Evolutionary conservation across 2,888 invertebrate genomes (phyloP).

Genomic region (Leptopilina syphax): DNA sequence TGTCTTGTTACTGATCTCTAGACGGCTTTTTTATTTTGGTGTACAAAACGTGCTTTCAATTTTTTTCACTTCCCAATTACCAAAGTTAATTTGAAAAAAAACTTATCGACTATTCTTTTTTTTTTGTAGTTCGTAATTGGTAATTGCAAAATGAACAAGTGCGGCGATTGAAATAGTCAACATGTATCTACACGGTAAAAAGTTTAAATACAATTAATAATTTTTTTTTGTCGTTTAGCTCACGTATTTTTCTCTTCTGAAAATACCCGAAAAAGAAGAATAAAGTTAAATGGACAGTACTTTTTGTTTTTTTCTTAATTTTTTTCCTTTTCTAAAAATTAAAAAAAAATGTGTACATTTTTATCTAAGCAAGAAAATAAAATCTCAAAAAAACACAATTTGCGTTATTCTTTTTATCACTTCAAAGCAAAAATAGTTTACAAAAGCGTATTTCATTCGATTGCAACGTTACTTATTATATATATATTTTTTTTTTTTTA

Average conservation of each 20-base stretch:
- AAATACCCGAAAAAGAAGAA: not conserved
- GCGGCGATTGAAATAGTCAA: constrained; percentile 1
- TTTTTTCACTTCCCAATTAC: constrained; percentile 17
- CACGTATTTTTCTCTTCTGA: not conserved
- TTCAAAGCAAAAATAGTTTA: constrained; percentile 32
- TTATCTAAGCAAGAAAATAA: constrained; percentile 2
- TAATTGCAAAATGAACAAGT: constrained; percentile 21
- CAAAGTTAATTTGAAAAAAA: constrained; percentile 6
- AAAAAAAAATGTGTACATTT: constrained; percentile 20
- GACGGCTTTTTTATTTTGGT: constrained; percentile 13
- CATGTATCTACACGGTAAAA: constrained; percentile 33
- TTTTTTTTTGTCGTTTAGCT: constrained; percentile 15
- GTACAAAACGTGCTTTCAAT: constrained; percentile 14
- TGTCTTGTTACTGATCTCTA: constrained; percentile 8
- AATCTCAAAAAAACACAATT: constrained; percentile 25
- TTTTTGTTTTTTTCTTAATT: not conserved
- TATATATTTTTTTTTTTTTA: not conserved
- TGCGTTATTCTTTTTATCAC: not conserved
- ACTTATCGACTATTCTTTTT: constrained; percentile 4
- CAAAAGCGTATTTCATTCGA: constrained; percentile 29
- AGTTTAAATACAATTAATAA: constrained; percentile 18
- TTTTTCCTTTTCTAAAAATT: not conserved
- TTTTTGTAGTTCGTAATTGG: constrained; percentile 14
- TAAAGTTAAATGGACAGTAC: constrained; percentile 8
- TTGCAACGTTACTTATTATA: not conserved